Conservation (phyloP, 2,797 vertebrate species). For the Eurystomus glaucurus region DNA sequence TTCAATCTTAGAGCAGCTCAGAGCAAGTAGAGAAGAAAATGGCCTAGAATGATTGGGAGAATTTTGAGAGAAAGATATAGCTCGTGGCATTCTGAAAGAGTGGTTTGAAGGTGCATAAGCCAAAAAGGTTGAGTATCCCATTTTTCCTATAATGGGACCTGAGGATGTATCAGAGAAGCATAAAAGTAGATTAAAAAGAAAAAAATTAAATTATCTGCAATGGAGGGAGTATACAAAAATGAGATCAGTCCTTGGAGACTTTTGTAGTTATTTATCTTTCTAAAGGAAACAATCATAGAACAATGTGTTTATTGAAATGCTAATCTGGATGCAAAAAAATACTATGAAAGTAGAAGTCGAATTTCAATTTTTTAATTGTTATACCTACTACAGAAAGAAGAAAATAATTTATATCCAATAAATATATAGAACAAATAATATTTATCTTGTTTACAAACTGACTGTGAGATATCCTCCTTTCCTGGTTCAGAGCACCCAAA, state of each 20-base stretch:
- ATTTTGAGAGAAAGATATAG: not conserved
- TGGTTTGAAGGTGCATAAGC: not conserved
- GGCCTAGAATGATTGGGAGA: not conserved
- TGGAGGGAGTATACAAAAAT: not conserved
- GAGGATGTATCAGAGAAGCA: not conserved
- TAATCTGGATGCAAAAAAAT: not conserved
- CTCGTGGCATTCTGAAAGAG: not conserved
- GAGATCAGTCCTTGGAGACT: not conserved
- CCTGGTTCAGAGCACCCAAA: not conserved
- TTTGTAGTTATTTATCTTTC: not conserved
- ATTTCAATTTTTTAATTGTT: not conserved
- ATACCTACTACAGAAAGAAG: not conserved
- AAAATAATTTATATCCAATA: not conserved
- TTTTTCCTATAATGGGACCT: not conserved
- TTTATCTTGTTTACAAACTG: not conserved
- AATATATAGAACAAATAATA: not conserved
- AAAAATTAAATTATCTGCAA: not conserved
- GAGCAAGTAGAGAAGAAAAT: slow-evolving; percentile 19
- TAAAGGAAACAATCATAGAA: not conserved
- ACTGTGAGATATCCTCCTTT: not conserved
- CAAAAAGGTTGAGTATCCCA: not conserved
- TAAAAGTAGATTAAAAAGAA: not conserved
- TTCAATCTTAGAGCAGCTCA: not conserved
- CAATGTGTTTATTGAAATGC: not conserved
- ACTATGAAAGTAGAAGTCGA: not conserved